A percentile compares a stretch with the other conserved stretches of the same genome.
Evolutionary conservation across 2,888 invertebrate genomes (phyloP).

Genomic region (Macrosoma leucophasiata): DNA sequence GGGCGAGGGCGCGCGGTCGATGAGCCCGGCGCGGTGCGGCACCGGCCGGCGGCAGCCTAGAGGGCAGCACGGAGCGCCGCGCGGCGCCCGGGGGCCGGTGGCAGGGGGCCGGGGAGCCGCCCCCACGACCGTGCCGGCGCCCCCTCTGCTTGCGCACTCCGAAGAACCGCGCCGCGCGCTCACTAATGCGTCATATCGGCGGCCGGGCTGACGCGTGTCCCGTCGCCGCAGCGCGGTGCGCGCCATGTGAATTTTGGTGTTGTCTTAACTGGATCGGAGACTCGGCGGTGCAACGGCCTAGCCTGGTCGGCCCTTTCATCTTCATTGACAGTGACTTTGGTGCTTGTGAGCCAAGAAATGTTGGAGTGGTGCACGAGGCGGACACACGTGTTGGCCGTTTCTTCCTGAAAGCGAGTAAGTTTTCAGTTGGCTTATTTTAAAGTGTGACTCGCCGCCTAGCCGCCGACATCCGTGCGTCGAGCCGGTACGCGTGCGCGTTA

Average conservation of each 20-base stretch:
- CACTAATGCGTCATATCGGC: slow-evolving; percentile 73
- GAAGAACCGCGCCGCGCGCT: slow-evolving; percentile 67
- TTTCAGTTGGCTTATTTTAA: slow-evolving; percentile 63
- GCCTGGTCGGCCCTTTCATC: slow-evolving; percentile 24
- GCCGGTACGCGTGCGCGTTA: slow-evolving; percentile 52
- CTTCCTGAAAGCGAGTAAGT: slow-evolving; percentile 57
- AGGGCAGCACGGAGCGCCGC: slow-evolving; percentile 61
- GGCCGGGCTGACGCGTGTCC: slow-evolving; percentile 52
- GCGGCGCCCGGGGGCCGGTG: slow-evolving; percentile 44
- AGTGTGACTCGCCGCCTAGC: slow-evolving; percentile 55
- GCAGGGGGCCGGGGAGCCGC: slow-evolving; percentile 43
- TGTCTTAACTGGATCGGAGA: slow-evolving; percentile 39
- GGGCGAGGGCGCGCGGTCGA: slow-evolving; percentile 70
- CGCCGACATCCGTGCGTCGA: slow-evolving; percentile 39
- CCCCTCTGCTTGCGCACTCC: slow-evolving; percentile 60
- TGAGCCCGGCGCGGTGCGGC: slow-evolving; percentile 72
- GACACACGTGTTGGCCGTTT: slow-evolving; percentile 57
- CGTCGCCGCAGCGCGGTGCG: slow-evolving; percentile 44
- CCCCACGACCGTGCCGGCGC: slow-evolving; percentile 38
- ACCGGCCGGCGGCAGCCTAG: too few species aligned
- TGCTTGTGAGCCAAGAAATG: slow-evolving; percentile 45
- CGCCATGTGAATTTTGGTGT: slow-evolving; percentile 69
- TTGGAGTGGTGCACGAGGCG: slow-evolving; percentile 46
- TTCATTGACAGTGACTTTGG: slow-evolving; percentile 56
- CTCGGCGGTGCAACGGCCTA: slow-evolving; percentile 25